Base-by-base conservation (phyloP, 2,113 vertebrate genomes). In the Notothenia coriiceps region DNA sequence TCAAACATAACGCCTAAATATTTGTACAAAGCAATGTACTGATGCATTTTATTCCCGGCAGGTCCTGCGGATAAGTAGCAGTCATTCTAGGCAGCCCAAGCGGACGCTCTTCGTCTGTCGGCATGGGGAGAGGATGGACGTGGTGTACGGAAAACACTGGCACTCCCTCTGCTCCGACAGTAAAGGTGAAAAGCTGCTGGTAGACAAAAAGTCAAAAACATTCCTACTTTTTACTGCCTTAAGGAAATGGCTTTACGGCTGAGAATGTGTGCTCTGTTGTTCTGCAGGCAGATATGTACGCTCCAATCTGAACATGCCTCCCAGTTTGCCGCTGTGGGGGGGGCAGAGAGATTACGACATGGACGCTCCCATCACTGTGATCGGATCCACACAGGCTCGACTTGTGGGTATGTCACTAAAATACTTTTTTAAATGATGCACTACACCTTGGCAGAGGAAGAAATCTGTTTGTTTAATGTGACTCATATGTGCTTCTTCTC, bases 71-170 rank as follows among this genome's bases (percentile, higher is more conserved):
- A 91, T 97, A 14, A 94, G 87, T 84, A 95, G 93, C 20, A 47
- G 83, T 62, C 96, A 96, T 73, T 84, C 95, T 0, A 94, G 95
- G 0, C 94, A 95, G n/a, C 96, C 95, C n/a, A 99, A 97, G 81
- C 94, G 96, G 55, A 96, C 96, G n/a, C 95, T 99, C n/a, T 98
- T 98, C 0, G 97, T 99, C 8, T 98, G 97, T 86, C 96, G 98
- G 33, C 98, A 99, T 0, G 98, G 98, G 0, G 98, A 99, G 84
- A 96, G 98, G 93, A 98, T 99, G 98, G 98, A 99, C 0, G 98
- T 99, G 1, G 98, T 98, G 1, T 99, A 99, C 86, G 98, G 98
- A n/a, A 99, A 98, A 93, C 97, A 98, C 85, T 99, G 98, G 98
- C 86, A 98, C 0, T 96, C 96, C 3, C 98, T 97, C 86, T 99